These are phyloP conservation scores for Esox niger DNA, from an alignment of 2,113 vertebrate genomes.

Conservation along the genomic window DNA sequence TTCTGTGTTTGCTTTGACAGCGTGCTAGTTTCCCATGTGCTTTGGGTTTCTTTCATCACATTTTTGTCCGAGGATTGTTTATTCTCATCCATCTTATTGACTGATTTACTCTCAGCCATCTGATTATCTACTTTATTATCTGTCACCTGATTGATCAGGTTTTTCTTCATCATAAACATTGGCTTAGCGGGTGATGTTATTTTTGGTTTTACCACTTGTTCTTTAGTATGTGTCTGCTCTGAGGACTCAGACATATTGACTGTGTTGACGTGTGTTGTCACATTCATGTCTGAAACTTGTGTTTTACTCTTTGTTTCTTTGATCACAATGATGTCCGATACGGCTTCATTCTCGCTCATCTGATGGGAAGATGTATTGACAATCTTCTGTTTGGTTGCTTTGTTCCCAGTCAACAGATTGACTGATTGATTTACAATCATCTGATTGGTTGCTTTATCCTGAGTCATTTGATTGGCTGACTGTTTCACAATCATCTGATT, in stretches of 20 bases:
- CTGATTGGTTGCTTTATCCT: conserved; percentile 45
- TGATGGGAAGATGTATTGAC: conserved; percentile 18
- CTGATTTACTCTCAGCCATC: background rate
- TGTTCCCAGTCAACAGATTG: conserved; percentile 14
- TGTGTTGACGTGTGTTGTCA: conserved; percentile 53
- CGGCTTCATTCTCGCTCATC: conserved; percentile 42
- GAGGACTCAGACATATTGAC: conserved; percentile 49
- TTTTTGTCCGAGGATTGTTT: conserved; percentile 40
- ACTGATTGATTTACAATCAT: background rate
- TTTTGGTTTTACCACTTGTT: conserved; percentile 23
- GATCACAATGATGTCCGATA: conserved; percentile 41
- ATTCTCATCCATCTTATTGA: conserved; percentile 40
- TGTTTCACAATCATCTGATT: conserved; percentile 22
- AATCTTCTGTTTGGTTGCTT: background rate
- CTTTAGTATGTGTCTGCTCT: conserved; percentile 45
- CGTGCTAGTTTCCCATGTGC: conserved; percentile 39
- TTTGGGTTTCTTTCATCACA: conserved; percentile 47
- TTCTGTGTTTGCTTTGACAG: conserved; percentile 54
- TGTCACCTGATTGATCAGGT: conserved; percentile 44
- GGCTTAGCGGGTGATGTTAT: conserved; percentile 36
- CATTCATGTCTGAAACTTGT: conserved; percentile 24
- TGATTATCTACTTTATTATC: background rate
- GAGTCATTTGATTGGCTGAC: conserved; percentile 28
- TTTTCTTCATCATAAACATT: conserved; percentile 54
- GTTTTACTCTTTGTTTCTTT: conserved; percentile 47